Evolutionary conservation across 2,797 vertebrate species (phyloP).

Genomic region (Lepilemur septentrionalis): DNA sequence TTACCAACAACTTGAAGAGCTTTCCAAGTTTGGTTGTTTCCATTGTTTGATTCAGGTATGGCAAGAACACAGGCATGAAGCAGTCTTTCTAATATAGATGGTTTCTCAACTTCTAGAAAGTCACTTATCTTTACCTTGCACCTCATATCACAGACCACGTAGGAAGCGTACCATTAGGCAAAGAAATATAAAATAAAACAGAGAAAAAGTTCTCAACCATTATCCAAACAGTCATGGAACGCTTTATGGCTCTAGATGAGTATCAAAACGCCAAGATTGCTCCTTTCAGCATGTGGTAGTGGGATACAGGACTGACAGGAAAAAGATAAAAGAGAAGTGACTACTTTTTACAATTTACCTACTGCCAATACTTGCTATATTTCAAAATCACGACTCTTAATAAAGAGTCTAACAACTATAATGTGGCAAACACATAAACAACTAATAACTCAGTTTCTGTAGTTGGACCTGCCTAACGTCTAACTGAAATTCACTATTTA

Average conservation of each 20-base stretch:
- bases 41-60: not conserved
- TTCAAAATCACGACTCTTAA: not conserved
- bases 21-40: not conserved
- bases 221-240: not conserved
- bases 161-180: not conserved
- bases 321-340: not conserved
- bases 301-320: not conserved
- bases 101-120: not conserved
- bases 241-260: not conserved
- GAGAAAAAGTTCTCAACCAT: not conserved
- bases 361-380: not conserved
- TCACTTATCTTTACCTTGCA: not conserved
- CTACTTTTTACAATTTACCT: not conserved
- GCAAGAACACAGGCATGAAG: not conserved
- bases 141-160: not conserved
- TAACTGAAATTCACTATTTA: not conserved
- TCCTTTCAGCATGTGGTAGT: not conserved
- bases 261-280: not conserved
- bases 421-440: not conserved
- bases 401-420: not conserved
- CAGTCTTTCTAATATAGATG: not conserved
- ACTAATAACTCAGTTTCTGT: not conserved
- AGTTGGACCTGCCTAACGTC: not conserved
- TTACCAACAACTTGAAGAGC: not conserved
- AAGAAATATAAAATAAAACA: not conserved